Evolutionary conservation across 2,797 vertebrate genomes (phyloP).

Genomic region (Diceros bicornis): DNA sequence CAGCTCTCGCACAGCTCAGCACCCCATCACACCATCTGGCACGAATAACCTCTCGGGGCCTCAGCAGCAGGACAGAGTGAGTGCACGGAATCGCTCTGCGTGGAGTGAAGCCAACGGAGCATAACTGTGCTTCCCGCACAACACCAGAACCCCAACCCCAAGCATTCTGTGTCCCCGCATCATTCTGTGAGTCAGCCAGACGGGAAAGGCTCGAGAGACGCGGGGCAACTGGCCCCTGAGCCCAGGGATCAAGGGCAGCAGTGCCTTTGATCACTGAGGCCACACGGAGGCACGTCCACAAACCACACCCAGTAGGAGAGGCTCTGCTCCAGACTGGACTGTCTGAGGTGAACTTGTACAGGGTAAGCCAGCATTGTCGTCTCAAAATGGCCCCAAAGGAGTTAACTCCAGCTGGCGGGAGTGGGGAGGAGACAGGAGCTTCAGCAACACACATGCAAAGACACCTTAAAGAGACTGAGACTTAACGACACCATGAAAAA

Average conservation of each 20-base stretch:
- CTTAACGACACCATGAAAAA: background rate
- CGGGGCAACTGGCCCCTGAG: background rate
- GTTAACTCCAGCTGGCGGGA: background rate
- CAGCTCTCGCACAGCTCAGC: background rate
- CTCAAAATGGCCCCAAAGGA: background rate
- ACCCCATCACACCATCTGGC: background rate
- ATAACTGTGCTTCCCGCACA: background rate
- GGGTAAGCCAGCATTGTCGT: background rate
- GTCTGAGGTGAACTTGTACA: background rate
- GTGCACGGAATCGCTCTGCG: rapidly evolving
- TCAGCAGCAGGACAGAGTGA: background rate
- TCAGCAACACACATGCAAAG: background rate
- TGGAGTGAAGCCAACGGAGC: background rate
- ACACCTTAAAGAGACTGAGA: background rate
- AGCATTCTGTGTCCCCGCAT: background rate
- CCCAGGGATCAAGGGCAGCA: background rate
- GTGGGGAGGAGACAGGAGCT: background rate
- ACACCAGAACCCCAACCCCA: background rate
- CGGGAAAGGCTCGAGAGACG: rapidly evolving
- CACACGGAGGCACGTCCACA: background rate
- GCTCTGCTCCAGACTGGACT: background rate
- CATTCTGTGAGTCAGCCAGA: too few relatives aligned
- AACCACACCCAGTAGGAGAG: background rate
- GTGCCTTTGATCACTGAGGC: background rate
- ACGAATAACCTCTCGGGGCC: background rate